These are phyloP conservation scores for Hyles vespertilio DNA, from an alignment of 1,140 invertebrate species.

Conservation along the genomic window DNA sequence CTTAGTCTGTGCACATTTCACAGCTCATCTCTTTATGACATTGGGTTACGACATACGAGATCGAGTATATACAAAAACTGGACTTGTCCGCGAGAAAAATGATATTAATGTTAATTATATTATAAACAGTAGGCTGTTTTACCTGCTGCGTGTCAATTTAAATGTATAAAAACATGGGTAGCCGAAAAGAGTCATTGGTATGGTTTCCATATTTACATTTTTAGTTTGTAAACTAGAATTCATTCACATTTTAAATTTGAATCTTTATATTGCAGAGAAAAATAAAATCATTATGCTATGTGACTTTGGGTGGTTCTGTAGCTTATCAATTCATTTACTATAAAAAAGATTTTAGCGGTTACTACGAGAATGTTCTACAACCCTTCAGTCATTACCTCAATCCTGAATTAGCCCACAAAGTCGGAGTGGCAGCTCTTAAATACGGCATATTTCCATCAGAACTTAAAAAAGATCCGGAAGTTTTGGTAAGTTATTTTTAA, in stretches of 20 bases:
- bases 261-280: conserved; percentile 74
- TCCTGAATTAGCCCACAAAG: conserved; percentile 87
- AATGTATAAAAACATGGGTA: conserved; percentile 1
- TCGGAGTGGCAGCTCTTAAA: conserved; percentile 85
- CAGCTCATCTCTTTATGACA: too few relatives aligned
- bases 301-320: conserved; percentile 77
- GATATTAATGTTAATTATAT: too few relatives aligned
- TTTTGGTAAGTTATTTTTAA: conserved; percentile 75
- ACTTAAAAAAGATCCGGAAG: conserved; percentile 76
- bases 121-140: too few relatives aligned
- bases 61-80: too few relatives aligned
- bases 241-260: too few relatives aligned
- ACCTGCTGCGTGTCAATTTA: too few relatives aligned
- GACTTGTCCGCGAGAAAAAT: too few relatives aligned
- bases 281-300: conserved; percentile 70
- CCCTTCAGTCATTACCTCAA: conserved; percentile 81
- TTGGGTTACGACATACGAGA: too few relatives aligned
- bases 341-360: conserved; percentile 83
- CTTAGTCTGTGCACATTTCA: too few relatives aligned
- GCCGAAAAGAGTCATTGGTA: conserved; percentile 8
- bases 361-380: conserved; percentile 84
- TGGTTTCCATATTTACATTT: too few relatives aligned
- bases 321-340: conserved; percentile 81
- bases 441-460: conserved; percentile 82
- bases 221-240: too few relatives aligned